phyloP scores from a whole-genome alignment of 1,140 invertebrate genomes.

The Mylabris phalerata region DNA sequence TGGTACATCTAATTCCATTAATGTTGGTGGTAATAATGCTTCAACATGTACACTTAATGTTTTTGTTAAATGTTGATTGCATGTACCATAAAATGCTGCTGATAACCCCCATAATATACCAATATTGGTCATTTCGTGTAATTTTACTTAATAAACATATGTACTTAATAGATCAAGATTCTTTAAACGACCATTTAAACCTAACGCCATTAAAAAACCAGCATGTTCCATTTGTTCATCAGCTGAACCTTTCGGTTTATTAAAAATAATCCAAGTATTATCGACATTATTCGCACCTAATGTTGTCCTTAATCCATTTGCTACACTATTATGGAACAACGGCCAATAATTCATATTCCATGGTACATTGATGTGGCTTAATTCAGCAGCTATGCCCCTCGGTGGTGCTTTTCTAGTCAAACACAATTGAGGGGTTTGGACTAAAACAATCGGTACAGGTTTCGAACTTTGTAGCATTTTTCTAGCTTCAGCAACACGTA shows the following conservation, averaged over 20 bases:
- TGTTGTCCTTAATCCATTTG: slow-evolving; percentile 76
- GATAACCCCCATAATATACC: slow-evolving; percentile 68
- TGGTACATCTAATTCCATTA: slow-evolving; percentile 88
- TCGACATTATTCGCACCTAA: slow-evolving; percentile 68
- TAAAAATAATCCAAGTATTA: slow-evolving; percentile 90
- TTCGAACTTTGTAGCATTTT: slow-evolving; percentile 80
- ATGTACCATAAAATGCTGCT: slow-evolving; percentile 56
- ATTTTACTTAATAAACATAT: slow-evolving; percentile 83
- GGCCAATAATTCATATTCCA: slow-evolving; percentile 91
- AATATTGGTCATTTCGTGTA: slow-evolving; percentile 87
- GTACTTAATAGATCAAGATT: slow-evolving; percentile 79
- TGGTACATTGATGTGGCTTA: slow-evolving; percentile 81
- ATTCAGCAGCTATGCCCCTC: slow-evolving; percentile 73
- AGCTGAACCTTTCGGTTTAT: slow-evolving; percentile 58
- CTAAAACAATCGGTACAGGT: slow-evolving; percentile 77
- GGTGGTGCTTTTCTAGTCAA: slow-evolving; percentile 78
- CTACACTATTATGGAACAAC: slow-evolving; percentile 93
- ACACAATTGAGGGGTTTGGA: slow-evolving; percentile 79
- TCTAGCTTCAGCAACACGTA: slow-evolving; percentile 77
- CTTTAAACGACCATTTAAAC: slow-evolving; percentile 84
- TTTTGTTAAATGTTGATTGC: slow-evolving; percentile 83
- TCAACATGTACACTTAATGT: slow-evolving; percentile 88
- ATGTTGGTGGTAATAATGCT: slow-evolving; percentile 85
- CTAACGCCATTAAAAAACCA: slow-evolving; percentile 89
- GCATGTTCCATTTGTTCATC: slow-evolving; percentile 82